Conservation (phyloP, 1,140 invertebrate genomes). For the Steinernema khuongi region DNA sequence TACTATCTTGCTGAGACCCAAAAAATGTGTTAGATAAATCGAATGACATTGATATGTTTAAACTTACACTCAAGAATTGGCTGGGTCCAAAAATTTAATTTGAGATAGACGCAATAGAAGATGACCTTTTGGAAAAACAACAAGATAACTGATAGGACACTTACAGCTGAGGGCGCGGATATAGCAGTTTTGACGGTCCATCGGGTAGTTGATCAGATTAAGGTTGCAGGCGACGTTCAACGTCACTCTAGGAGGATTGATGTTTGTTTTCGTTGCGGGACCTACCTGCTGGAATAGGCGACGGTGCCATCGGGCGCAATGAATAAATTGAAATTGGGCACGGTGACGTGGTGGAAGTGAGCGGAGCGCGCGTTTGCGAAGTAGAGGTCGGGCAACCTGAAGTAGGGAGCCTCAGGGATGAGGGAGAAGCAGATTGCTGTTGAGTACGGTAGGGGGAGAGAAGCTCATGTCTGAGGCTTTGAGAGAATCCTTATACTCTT, state of each 20-base stretch:
- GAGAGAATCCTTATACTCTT: too few relatives aligned
- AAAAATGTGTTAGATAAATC: neutral
- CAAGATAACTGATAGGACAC: too few relatives aligned
- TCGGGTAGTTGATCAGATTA: conserved; percentile 50
- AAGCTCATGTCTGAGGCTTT: too few relatives aligned
- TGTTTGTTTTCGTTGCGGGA: neutral
- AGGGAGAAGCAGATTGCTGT: neutral
- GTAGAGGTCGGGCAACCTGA: conserved; percentile 64
- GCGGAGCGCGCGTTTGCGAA: conserved; percentile 51
- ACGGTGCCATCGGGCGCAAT: conserved; percentile 58
- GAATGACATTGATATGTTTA: neutral
- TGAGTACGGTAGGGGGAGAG: too few relatives aligned
- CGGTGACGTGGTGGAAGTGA: conserved; percentile 52
- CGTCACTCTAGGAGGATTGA: conserved; percentile 41
- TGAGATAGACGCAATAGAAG: too few relatives aligned
- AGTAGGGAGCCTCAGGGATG: conserved; percentile 45
- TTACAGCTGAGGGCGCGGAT: conserved; percentile 48
- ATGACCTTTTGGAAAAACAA: too few relatives aligned
- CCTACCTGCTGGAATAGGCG: conserved; percentile 60
- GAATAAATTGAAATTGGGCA: conserved; percentile 59
- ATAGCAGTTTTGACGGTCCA: conserved; percentile 51
- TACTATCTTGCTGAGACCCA: too few relatives aligned
- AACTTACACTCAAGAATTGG: conserved; percentile 33
- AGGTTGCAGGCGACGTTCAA: conserved; percentile 53
- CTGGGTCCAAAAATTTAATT: too few relatives aligned